Conservation (phyloP, 2,113 vertebrate genomes). For the Trachemys scripta region DNA sequence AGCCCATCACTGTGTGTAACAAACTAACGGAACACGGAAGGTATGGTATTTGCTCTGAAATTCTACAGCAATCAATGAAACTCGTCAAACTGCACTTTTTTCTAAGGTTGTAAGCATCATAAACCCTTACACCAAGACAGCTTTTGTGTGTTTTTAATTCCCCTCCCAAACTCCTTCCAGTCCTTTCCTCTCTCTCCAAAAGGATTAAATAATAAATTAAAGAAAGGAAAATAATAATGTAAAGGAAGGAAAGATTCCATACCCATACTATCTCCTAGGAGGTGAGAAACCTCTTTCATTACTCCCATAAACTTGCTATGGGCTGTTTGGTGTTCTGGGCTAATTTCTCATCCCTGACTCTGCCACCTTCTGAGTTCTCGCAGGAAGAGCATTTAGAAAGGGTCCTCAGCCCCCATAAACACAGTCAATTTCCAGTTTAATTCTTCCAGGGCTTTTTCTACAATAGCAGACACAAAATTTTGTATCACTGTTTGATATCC, state of each 20-base stretch:
- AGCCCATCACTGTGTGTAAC: neutral
- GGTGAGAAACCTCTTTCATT: neutral
- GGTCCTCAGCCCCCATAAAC: neutral
- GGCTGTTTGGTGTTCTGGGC: neutral
- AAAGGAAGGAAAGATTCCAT: neutral
- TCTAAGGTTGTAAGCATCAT: neutral
- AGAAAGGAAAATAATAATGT: constrained; percentile 10
- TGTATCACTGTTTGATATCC: neutral
- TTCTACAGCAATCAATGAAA: neutral
- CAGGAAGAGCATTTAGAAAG: neutral
- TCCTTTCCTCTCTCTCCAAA: neutral
- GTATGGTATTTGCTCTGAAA: neutral
- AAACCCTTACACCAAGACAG: neutral
- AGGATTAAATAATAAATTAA: neutral
- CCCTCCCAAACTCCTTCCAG: neutral
- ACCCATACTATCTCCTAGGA: neutral
- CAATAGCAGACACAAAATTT: neutral
- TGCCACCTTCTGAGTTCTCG: fast-evolving
- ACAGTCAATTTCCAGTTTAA: neutral
- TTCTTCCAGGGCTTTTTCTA: neutral
- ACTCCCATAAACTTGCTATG: neutral
- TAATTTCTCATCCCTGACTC: constrained; percentile 4
- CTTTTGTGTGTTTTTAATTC: constrained; percentile 4
- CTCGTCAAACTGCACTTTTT: neutral
- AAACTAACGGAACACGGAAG: neutral